Percentiles rank a stretch among this genome's conserved stretches.
phyloP scores from a whole-genome alignment of 2,113 vertebrate genomes.

The Gallinago media region DNA sequence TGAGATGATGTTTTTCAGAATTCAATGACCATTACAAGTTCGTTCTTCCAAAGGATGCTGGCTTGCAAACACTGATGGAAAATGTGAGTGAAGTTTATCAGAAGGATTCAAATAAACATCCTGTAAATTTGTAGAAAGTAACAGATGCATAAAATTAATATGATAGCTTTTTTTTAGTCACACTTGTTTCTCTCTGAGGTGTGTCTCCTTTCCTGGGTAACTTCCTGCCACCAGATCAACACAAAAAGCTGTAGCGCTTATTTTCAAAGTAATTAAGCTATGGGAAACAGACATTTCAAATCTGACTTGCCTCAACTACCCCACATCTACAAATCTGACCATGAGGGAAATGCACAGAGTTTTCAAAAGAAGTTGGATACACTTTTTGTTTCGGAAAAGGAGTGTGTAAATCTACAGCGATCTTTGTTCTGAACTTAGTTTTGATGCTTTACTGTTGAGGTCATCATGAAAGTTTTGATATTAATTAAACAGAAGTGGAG shows the following conservation, averaged over 20 bases:
- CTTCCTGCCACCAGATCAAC: conserved; percentile 15
- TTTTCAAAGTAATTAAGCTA: not conserved
- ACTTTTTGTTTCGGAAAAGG: not conserved
- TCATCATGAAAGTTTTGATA: not conserved
- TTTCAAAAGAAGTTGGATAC: not conserved
- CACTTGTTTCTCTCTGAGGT: conserved; percentile 6
- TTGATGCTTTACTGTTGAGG: not conserved
- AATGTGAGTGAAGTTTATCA: not conserved
- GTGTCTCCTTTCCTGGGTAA: conserved; percentile 41
- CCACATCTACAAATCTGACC: not conserved
- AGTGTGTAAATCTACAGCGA: not conserved
- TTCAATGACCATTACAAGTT: not conserved
- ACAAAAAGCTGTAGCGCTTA: not conserved
- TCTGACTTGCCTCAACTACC: not conserved
- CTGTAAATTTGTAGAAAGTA: not conserved
- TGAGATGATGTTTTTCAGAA: not conserved
- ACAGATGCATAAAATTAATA: not conserved
- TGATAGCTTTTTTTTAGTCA: not conserved
- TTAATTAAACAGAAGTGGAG: not conserved
- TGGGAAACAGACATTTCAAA: not conserved
- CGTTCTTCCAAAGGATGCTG: not conserved
- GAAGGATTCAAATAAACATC: not conserved
- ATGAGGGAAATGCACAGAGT: not conserved
- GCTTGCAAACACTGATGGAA: not conserved
- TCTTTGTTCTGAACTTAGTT: not conserved